These are phyloP conservation scores for Amphimallon solstitiale DNA, from an alignment of 2,888 invertebrate genomes.

Conservation along the genomic window DNA sequence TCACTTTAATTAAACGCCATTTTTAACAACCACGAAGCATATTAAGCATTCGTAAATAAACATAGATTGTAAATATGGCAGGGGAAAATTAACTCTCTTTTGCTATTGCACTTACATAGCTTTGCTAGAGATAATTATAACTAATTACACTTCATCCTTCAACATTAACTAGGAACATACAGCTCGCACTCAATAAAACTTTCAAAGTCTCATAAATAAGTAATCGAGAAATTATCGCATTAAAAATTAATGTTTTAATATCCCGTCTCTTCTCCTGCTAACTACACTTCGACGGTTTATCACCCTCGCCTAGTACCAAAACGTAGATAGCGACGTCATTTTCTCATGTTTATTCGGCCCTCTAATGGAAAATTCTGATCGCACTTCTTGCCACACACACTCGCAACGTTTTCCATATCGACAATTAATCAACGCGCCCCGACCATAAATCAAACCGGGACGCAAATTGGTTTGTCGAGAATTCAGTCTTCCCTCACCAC, in stretches of 20 bases:
- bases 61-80: too few species aligned
- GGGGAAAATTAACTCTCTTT: too few species aligned
- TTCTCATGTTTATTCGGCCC: conserved; percentile 8
- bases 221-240: conserved; percentile 1
- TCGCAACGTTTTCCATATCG: conserved; percentile 22
- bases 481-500: not conserved
- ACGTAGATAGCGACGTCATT: not conserved
- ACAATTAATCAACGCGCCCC: conserved; percentile 25
- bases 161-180: not conserved
- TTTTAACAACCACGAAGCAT: too few species aligned
- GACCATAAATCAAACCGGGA: conserved; percentile 24
- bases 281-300: conserved; percentile 7
- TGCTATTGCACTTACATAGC: too few species aligned
- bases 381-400: conserved; percentile 5
- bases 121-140: too few species aligned
- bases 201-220: conserved; percentile 8
- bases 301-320: not conserved
- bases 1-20: too few species aligned
- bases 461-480: conserved; percentile 30
- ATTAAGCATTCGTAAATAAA: too few species aligned
- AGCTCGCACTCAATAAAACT: not conserved
- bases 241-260: conserved; percentile 21
- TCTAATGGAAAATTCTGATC: conserved; percentile 29
- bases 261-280: not conserved
- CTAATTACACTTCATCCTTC: not conserved